Evolutionary conservation across 30 jellyfish, hydroid and myxozoan species (phyloP), one percentile per base, ranked within the genome.

Genomic region (Aurelia aurita complex sp. Pacific): DNA sequence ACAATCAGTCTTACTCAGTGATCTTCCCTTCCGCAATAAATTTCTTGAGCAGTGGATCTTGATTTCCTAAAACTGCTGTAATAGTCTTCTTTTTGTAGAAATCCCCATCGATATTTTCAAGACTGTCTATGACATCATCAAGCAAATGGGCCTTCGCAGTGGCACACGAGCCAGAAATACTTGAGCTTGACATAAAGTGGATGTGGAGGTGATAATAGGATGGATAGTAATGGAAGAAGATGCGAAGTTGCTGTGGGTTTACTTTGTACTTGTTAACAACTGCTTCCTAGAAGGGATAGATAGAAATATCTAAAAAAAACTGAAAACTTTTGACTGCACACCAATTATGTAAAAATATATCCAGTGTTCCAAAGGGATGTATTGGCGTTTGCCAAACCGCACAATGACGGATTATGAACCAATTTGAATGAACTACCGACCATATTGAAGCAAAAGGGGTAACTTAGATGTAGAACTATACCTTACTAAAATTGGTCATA

Each of bases 181-280:
- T 43, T 13, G 89, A 34, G 7, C 88, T 46, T 53, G 89, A 85
- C 69, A 75, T 75, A 90, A 87, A 94, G 65, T 94, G 99, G 18
- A 94, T 96, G 53, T 94, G 99, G 15, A 94, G 85, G 69, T 94
- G 97, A 76, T 89, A 94, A 73, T 94, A 94, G 4, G 99, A 78
- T 3, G 99, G 99, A 67, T 89, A 76, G 91, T 94, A 94, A 77
- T 94, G 99, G 13, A 94, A 43, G 77, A 76, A 94, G 10, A 90
- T 83, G 3, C 97, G 93, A 13, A 94, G 81, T 55, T 94, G 93
- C 16, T 88, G 73, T 29, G 85, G 69, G 29, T 96, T 67, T 12
- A 94, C 77, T 32, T 67, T 84, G 69, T 94, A 94, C 51, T 76
- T 89, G 19, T 85, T 77, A 69, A 29, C 54, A 42, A 87, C 83